Percentiles rank a stretch among this genome's conserved stretches.
Conservation (phyloP, 2,797 vertebrate species). For the Petrocephalus sullivani region DNA sequence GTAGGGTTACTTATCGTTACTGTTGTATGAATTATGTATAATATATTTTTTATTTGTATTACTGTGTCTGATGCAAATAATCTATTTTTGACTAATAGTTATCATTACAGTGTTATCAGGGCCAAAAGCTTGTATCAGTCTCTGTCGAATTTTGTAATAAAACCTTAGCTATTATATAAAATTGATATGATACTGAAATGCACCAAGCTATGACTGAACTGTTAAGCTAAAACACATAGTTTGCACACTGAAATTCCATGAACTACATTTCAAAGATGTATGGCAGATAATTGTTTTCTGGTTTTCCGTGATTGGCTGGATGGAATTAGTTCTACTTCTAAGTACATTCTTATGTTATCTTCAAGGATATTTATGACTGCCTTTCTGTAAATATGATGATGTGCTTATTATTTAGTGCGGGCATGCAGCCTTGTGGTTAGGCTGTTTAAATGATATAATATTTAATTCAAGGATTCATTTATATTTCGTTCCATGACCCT, state of each 20-base stretch:
- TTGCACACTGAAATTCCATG: neutral
- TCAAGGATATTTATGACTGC: neutral
- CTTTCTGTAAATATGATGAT: neutral
- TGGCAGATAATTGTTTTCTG: neutral
- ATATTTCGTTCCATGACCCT: neutral
- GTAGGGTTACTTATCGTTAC: neutral
- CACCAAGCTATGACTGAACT: neutral
- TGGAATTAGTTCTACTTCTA: neutral
- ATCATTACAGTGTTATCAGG: neutral
- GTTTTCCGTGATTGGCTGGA: neutral
- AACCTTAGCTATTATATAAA: neutral
- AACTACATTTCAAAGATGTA: neutral
- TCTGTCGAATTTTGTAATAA: neutral
- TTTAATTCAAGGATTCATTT: constrained; percentile 1
- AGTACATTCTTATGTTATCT: neutral
- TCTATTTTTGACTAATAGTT: neutral
- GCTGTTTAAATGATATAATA: neutral
- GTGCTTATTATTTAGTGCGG: neutral
- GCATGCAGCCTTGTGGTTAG: neutral
- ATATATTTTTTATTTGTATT: neutral
- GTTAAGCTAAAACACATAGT: neutral
- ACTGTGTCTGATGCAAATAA: neutral
- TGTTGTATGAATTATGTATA: neutral
- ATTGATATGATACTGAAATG: neutral
- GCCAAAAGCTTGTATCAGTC: neutral